Evolutionary conservation across 35 echinoderm and acorn worm genomes (phyloP).

Genomic region (Lytechinus pictus): DNA sequence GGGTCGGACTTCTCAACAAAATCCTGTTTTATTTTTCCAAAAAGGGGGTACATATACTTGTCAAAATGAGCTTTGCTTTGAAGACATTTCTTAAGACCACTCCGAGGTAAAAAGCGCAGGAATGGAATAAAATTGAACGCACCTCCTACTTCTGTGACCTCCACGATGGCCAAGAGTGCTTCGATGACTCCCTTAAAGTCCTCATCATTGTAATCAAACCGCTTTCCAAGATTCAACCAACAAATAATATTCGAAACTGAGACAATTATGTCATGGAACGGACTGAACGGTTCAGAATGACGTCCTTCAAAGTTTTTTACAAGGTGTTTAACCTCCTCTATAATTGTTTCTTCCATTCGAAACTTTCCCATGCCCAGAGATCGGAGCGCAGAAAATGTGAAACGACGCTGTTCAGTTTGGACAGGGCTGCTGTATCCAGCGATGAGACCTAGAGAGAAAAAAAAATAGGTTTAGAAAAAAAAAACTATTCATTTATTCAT

Average conservation of each 20-base stretch:
- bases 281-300: neutral
- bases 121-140: slow-evolving; percentile 51
- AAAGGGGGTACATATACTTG: neutral
- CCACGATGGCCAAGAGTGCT: neutral
- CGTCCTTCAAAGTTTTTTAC: neutral
- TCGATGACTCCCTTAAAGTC: slow-evolving; percentile 52
- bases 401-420: slow-evolving; percentile 60
- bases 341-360: slow-evolving; percentile 51
- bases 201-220: slow-evolving; percentile 67
- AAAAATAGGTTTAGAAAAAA: neutral
- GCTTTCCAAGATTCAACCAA: slow-evolving; percentile 60
- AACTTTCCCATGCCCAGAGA: slow-evolving; percentile 65
- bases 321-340: slow-evolving; percentile 49
- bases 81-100: slow-evolving; percentile 29
- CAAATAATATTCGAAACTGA: slow-evolving; percentile 57
- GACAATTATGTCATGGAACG: neutral
- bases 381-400: slow-evolving; percentile 49
- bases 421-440: neutral
- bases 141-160: slow-evolving; percentile 29
- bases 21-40: neutral
- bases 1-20: neutral
- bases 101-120: slow-evolving; percentile 43
- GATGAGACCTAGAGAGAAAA: slow-evolving; percentile 57
- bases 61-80: neutral
- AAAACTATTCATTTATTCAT: no score